These are phyloP conservation scores for Acipenser transmontanus DNA, from an alignment of 2,797 vertebrate genomes.

Conservation along the genomic window DNA sequence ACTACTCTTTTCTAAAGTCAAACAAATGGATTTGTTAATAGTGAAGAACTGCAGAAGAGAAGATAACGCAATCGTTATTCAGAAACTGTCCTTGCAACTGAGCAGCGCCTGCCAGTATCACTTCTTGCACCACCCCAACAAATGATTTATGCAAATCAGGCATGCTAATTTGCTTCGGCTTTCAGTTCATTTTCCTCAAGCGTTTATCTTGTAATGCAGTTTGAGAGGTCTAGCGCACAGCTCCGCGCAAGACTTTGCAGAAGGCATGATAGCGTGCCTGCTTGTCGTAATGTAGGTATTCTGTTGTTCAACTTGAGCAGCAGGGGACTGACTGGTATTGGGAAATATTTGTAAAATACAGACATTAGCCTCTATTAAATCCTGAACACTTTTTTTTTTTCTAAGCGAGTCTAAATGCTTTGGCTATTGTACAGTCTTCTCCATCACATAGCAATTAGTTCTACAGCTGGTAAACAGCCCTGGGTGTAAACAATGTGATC, in stretches of 20 bases:
- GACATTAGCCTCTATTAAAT: conserved; percentile 18
- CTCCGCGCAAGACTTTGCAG: background rate
- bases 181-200: background rate
- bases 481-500: conserved; percentile 11
- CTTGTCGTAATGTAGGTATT: conserved; percentile 22
- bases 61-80: background rate
- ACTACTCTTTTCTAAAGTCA: background rate
- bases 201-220: background rate
- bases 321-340: conserved; percentile 20
- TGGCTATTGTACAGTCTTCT: conserved; percentile 10
- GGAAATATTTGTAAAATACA: conserved; percentile 21
- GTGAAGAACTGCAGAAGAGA: background rate
- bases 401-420: conserved; percentile 10
- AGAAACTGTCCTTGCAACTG: background rate
- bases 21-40: no score
- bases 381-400: conserved; percentile 1
- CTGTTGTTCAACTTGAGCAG: conserved; percentile 22
- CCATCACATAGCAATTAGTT: conserved; percentile 6
- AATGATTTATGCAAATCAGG: conserved; percentile 3
- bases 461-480: conserved; percentile 14
- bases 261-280: conserved; percentile 14
- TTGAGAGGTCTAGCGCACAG: background rate
- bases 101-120: background rate
- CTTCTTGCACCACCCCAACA: background rate
- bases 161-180: background rate